phyloP scores from a whole-genome alignment of 1,140 invertebrate species.

The Zophobas morio region DNA sequence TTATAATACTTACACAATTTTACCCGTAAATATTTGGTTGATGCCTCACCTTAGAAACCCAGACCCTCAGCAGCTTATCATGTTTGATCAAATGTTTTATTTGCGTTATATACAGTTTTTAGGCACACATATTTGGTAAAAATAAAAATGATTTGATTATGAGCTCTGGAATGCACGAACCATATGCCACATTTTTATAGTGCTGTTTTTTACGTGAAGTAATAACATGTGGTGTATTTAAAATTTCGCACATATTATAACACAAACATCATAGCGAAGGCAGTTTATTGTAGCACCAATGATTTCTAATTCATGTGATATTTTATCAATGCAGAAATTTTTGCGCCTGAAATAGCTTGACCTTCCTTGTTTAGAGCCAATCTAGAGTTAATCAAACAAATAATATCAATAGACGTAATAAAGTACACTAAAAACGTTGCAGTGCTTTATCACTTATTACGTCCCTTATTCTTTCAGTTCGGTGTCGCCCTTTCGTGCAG shows the following conservation, averaged over 20 bases:
- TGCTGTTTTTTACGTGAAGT: slow-evolving; percentile 7
- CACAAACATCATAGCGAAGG: background rate
- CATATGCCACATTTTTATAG: slow-evolving; percentile 20
- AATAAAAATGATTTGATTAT: slow-evolving; percentile 19
- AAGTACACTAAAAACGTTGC: background rate
- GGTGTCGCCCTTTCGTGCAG: too few species aligned
- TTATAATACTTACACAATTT: too few species aligned
- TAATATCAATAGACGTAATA: slow-evolving; percentile 13
- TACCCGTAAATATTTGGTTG: slow-evolving; percentile 9
- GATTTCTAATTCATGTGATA: slow-evolving; percentile 17
- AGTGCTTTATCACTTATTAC: too few species aligned
- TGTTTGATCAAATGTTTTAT: background rate
- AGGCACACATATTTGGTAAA: slow-evolving; percentile 4
- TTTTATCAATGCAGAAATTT: slow-evolving; percentile 26
- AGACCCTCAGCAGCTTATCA: background rate
- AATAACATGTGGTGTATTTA: slow-evolving; percentile 26
- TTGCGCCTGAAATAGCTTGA: slow-evolving; percentile 24
- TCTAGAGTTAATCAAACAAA: slow-evolving; percentile 15
- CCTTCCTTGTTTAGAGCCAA: slow-evolving; percentile 20
- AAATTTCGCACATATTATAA: background rate
- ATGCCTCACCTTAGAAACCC: background rate
- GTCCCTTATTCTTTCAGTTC: too few species aligned
- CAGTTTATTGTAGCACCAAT: slow-evolving; percentile 18
- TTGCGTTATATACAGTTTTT: background rate
- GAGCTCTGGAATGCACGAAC: background rate